Conservation (phyloP, 2,113 vertebrate genomes). For the Laticauda laticaudata region DNA sequence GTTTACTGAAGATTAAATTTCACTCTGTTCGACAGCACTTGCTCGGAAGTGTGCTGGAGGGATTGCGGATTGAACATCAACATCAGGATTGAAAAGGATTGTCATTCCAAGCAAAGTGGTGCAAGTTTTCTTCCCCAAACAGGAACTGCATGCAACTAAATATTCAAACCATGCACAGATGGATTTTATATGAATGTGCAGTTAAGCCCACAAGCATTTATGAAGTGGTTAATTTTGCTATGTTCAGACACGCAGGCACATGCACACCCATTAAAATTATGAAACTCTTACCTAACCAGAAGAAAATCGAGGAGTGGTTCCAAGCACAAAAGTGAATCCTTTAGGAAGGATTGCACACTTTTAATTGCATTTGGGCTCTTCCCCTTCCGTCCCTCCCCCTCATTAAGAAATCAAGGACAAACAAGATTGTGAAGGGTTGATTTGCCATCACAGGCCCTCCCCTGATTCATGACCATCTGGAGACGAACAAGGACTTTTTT, state of each 20-base stretch:
- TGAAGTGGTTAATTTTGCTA: not conserved
- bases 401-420: not conserved
- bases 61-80: not conserved
- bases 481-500: not conserved
- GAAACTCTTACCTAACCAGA: not conserved
- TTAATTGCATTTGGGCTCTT: not conserved
- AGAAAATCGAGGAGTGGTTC: not conserved
- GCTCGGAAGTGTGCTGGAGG: not conserved
- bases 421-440: not conserved
- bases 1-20: not conserved
- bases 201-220: not conserved
- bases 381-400: not conserved
- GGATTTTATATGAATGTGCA: not conserved
- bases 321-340: not conserved
- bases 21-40: not conserved
- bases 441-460: not conserved
- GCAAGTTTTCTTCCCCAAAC: not conserved
- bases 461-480: not conserved
- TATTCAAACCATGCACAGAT: not conserved
- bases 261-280: not conserved
- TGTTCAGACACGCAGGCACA: no score
- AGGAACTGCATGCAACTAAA: not conserved
- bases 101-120: not conserved
- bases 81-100: not conserved
- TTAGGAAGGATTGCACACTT: not conserved